These are phyloP conservation scores for Archivesica marissinica DNA, from an alignment of 1,140 invertebrate genomes.

Conservation along the genomic window DNA sequence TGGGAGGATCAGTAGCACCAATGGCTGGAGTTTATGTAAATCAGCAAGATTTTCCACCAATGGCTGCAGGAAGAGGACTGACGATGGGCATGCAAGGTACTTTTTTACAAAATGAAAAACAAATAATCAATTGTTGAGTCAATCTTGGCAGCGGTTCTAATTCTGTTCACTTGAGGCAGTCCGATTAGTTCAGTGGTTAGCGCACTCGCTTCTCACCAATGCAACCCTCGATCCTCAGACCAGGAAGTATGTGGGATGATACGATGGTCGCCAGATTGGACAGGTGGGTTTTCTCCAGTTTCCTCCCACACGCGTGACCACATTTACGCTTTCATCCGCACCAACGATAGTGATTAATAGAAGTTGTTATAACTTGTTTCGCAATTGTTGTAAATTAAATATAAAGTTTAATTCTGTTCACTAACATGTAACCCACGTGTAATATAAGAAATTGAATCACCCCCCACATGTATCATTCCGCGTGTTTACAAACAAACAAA, in stretches of 20 bases:
- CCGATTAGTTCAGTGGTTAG: background rate
- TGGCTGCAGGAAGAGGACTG: slow-evolving; percentile 27
- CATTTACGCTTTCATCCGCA: too few species aligned
- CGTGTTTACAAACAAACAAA: too few species aligned
- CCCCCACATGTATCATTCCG: background rate
- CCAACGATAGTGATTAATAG: too few species aligned
- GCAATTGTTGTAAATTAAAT: too few species aligned
- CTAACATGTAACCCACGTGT: background rate
- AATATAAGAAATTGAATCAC: background rate
- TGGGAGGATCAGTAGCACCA: background rate
- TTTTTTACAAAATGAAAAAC: too few species aligned
- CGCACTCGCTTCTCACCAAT: too few species aligned
- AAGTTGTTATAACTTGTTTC: too few species aligned
- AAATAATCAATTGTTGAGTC: background rate
- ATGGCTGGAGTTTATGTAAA: slow-evolving; percentile 29
- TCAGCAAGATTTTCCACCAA: slow-evolving; percentile 26
- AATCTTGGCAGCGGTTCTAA: background rate
- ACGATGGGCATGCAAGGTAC: slow-evolving; percentile 39
- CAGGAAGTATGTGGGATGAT: too few species aligned
- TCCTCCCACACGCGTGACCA: too few species aligned
- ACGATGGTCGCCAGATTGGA: too few species aligned
- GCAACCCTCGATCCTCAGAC: too few species aligned
- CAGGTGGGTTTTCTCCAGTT: too few species aligned
- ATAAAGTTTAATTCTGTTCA: background rate
- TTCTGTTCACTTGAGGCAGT: background rate